Base-by-base conservation (phyloP, 1,140 invertebrate species). In the Wiebesia pumilae region DNA sequence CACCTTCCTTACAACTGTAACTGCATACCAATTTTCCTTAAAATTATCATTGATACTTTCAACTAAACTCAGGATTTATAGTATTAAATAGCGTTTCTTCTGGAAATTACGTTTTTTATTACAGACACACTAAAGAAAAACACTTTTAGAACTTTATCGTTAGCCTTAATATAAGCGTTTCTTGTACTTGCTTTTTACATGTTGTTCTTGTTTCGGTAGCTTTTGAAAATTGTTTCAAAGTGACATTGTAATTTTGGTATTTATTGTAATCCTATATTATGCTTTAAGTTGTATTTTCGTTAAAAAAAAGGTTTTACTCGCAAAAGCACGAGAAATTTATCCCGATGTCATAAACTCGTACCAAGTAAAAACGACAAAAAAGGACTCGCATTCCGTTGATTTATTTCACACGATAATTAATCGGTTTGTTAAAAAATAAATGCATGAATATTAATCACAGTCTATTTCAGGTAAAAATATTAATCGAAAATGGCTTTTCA, bases 21-120 rank as follows among this genome's bases (percentile, higher is more conserved):
- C 40, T 69, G 30, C 83, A 47, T 54, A 58, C 75, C 83, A 85
- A 85, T 85, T 85, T 85, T 69, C 73, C 19, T 35, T n/a, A 84
- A 84, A 84, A 84, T 84, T 84, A 79, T 79, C 75, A 24, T 54
- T 84, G 40, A 38, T 47, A 35, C 67, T 62, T 65, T 81, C 78
- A 40, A 81, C 54, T 65, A 81, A 81, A 40, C 33, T 81, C 24
- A 47, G 35, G 38, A 7, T 19, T 38, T 82, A 19, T n/a, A 47
- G 6, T 47, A 43, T 0, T 69, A 69, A 82, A 51, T 82, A 19
- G n/a, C n/a, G n/a, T n/a, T n/a, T 82, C 65, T 82, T 82, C 40
- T 82, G 12, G 40, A 69, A 69, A 67, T 30, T 69, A n/a, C 30
- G 51, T 7, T 82, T 43, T 82, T 82, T 82, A 47, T 81, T 81